A percentile compares a stretch with the other conserved stretches of the same genome.
These are phyloP conservation scores for Tretioscincus oriximinensis DNA, from an alignment of 2,113 vertebrate genomes.

Conservation along the genomic window DNA sequence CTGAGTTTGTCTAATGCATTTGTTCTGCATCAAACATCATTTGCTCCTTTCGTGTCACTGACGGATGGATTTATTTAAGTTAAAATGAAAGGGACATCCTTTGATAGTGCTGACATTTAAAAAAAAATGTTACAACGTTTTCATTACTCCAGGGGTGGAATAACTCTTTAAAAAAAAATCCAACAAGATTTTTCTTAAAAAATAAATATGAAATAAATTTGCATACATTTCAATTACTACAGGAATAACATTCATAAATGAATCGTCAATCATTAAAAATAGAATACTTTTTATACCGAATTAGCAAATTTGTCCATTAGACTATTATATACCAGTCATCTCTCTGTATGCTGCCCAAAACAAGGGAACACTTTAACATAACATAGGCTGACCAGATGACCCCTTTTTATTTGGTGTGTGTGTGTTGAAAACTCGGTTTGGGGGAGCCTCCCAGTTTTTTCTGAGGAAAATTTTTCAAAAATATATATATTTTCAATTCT, in stretches of 20 bases:
- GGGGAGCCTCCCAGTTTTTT: too few species aligned
- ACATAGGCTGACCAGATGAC: too few species aligned
- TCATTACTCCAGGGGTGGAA: neutral
- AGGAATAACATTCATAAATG: slow-evolving; percentile 1
- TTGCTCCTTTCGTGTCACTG: slow-evolving; percentile 49
- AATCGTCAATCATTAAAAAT: neutral
- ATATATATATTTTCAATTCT: too few species aligned
- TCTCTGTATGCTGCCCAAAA: too few species aligned
- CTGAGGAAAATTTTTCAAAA: too few species aligned
- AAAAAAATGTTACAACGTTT: slow-evolving; percentile 13
- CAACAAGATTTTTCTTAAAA: neutral
- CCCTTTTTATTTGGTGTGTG: too few species aligned
- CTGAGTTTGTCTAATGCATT: slow-evolving; percentile 34
- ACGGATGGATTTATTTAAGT: slow-evolving; percentile 33
- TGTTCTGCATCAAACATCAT: slow-evolving; percentile 38
- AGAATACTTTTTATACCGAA: neutral
- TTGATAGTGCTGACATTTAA: neutral
- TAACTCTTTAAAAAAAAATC: neutral
- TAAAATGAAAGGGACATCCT: slow-evolving; percentile 3
- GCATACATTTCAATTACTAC: slow-evolving; percentile 27
- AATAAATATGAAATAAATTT: neutral
- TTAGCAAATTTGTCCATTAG: neutral
- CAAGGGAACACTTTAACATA: too few species aligned
- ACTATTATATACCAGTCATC: neutral
- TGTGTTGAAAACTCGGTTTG: too few species aligned